phyloP scores from a whole-genome alignment of 2,888 invertebrate genomes.

The Pterostichus madidus region DNA sequence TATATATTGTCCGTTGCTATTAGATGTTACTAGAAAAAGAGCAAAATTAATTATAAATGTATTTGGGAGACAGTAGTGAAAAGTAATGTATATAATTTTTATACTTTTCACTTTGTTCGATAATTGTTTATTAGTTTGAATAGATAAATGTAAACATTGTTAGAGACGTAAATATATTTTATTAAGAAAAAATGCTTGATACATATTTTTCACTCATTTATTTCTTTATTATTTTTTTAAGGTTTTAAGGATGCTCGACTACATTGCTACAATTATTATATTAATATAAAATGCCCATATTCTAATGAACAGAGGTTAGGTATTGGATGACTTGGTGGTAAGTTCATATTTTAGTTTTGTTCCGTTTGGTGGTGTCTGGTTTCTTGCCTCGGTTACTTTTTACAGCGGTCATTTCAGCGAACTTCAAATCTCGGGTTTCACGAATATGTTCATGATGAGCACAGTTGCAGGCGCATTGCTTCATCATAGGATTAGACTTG shows the following conservation, averaged over 20 bases:
- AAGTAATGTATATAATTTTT: conserved; percentile 56
- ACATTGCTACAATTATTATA: neutral
- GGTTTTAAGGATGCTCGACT: neutral
- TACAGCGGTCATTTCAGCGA: no score
- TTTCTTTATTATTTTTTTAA: conserved; percentile 6
- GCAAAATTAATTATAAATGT: conserved; percentile 12
- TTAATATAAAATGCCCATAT: neutral
- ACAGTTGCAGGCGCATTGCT: conserved; percentile 5
- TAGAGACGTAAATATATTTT: conserved; percentile 57
- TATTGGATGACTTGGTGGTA: neutral
- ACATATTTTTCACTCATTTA: neutral
- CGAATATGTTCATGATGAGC: conserved; percentile 1
- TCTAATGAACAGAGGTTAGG: neutral
- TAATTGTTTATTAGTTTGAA: conserved; percentile 21
- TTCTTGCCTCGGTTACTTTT: neutral
- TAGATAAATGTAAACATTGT: conserved; percentile 52
- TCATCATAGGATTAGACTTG: neutral
- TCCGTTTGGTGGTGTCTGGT: neutral
- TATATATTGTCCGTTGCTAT: conserved; percentile 50
- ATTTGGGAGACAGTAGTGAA: conserved; percentile 19
- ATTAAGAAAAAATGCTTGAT: conserved; percentile 38
- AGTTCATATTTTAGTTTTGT: conserved; percentile 1
- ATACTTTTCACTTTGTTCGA: conserved; percentile 49
- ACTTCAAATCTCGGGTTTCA: neutral
- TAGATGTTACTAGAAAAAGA: conserved; percentile 9